Conservation (phyloP, 2,797 vertebrate genomes). For the Tangara arthus region DNA sequence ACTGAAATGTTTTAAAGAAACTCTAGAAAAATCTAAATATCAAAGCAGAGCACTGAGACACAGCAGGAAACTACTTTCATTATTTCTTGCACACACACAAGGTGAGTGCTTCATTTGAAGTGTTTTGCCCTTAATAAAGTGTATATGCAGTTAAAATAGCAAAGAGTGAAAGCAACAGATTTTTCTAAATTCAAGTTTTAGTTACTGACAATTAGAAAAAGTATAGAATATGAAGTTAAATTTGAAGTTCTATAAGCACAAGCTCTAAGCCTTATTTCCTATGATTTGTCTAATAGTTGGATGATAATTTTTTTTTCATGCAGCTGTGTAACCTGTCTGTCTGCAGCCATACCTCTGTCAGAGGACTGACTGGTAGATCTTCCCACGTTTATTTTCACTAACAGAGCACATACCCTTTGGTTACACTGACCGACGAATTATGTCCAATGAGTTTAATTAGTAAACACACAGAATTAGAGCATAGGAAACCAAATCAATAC, state of each 20-base stretch:
- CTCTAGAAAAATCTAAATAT: constrained; percentile 76
- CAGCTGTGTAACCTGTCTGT: background rate
- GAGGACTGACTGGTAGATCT: background rate
- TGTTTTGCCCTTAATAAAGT: background rate
- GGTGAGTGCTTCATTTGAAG: constrained; percentile 47
- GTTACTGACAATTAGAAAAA: background rate
- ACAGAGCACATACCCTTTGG: background rate
- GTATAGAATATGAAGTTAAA: background rate
- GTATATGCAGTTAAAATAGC: background rate
- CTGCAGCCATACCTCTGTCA: background rate
- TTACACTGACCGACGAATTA: background rate
- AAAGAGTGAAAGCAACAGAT: background rate
- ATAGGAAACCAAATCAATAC: background rate
- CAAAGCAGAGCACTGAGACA: constrained; percentile 82
- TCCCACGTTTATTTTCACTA: background rate
- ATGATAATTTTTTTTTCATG: background rate
- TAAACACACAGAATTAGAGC: background rate
- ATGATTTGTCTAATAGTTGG: background rate
- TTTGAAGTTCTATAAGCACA: background rate
- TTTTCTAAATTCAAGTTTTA: background rate
- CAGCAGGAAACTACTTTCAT: constrained; percentile 83
- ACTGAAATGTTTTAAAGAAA: constrained; percentile 83
- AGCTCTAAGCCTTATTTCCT: background rate
- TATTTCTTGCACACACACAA: constrained; percentile 85
- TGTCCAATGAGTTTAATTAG: background rate